Evolutionary conservation across 2,797 vertebrate species (phyloP).

Genomic region (Sarcophilus harrisii): DNA sequence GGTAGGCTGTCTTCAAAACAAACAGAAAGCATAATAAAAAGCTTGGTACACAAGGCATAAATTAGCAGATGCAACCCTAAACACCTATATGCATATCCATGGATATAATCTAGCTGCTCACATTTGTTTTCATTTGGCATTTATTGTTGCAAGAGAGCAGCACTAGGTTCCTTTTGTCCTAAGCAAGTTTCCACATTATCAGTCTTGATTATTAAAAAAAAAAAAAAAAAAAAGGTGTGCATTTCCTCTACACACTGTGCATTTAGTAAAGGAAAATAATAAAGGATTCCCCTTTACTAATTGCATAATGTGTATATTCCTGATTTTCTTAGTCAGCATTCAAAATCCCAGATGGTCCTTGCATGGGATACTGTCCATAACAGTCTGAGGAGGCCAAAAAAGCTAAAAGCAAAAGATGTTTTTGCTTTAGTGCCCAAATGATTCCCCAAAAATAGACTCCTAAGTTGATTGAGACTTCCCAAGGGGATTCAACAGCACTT

Average conservation of each 20-base stretch:
- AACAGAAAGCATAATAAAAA: not conserved
- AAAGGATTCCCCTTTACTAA: not conserved
- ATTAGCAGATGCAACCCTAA: not conserved
- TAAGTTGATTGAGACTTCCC: not conserved
- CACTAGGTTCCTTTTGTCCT: not conserved
- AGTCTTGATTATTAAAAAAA: not conserved
- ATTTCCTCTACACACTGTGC: not conserved
- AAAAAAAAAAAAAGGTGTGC: too few relatives aligned
- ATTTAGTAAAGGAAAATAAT: too few relatives aligned
- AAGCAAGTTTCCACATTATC: not conserved
- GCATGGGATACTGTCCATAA: not conserved
- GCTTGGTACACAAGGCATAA: not conserved
- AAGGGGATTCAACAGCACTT: not conserved
- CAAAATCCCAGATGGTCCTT: not conserved
- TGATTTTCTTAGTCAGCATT: not conserved
- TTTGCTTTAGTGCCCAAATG: not conserved
- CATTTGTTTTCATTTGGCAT: slow-evolving; percentile 6
- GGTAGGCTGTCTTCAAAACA: not conserved
- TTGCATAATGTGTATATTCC: not conserved
- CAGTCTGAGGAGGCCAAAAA: not conserved
- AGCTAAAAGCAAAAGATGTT: slow-evolving; percentile 18
- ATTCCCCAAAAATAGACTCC: not conserved
- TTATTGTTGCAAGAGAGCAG: not conserved
- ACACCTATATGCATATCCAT: not conserved
- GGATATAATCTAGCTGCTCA: not conserved